Evolutionary conservation across 1,140 invertebrate genomes (phyloP), one percentile per base, ranked within the genome.

Genomic region (Conus ventricosus): DNA sequence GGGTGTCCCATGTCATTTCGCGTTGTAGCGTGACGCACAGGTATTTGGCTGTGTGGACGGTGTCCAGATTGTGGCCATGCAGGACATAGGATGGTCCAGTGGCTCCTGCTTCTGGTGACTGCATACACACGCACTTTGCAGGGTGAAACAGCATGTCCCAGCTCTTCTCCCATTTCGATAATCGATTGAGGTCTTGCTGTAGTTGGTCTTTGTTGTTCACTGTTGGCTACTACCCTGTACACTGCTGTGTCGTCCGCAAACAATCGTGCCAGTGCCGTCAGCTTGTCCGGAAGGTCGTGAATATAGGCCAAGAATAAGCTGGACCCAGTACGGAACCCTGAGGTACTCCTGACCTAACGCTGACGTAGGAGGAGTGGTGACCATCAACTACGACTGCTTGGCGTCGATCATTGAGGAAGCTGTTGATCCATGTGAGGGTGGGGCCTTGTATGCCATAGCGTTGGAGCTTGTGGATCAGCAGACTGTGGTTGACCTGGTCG

Each of bases 111-210:
- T 39, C 71, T n/a, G 11, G 75, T 85, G 23, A 88, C 13, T 4
- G 89, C 4, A 90, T 55, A 1, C 85, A 78, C 17, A 55, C 25
- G 51, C 84, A 88, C 55, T 90, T 90, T 25, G 55, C 84, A 25
- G 84, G 89, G 54, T 90, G 89, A 84, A 90, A 88, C 3, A 53
- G 15, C 87, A 90, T 88, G 20, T 80, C 87, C 89, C 89, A 90
- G 78, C 13, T 90, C 54, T 83, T 23, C 81, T 83, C 81, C 81
- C 81, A 83, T 25, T 83, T 17, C 53, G 7, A 4, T 15, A 55
- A 25, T 6, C 53, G 15, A 4, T 67, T n/a, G 39, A 85, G 57
- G 39, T 85, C 84, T 71, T 63, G 13, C 84, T 85, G 67, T 39
- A 85, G 84, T 39, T 85, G 57, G 39, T 20, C 84, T 11, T 11